A percentile compares a stretch with the other conserved stretches of the same genome.
phyloP scores from a whole-genome alignment of 2,797 vertebrate genomes.

The Galago senegalensis region DNA sequence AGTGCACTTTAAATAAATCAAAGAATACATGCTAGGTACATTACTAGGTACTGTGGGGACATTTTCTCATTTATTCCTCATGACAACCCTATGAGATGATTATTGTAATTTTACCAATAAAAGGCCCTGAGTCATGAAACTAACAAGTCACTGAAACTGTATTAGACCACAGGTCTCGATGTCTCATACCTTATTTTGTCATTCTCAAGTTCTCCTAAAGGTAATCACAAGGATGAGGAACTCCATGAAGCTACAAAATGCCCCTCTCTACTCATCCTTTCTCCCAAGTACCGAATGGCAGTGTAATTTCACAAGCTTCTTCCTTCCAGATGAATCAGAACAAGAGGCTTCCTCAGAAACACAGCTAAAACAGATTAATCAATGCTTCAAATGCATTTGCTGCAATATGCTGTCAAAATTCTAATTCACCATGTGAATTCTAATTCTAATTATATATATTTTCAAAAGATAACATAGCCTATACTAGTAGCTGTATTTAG shows the following conservation, averaged over 20 bases:
- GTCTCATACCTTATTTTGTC: not conserved
- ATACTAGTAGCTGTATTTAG: not conserved
- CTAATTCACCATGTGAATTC: not conserved
- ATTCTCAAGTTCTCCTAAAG: not conserved
- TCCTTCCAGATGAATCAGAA: not conserved
- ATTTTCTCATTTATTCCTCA: not conserved
- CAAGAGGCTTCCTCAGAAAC: not conserved
- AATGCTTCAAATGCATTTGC: not conserved
- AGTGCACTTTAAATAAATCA: constrained; percentile 28
- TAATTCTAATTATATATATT: not conserved
- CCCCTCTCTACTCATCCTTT: not conserved
- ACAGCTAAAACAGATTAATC: not conserved
- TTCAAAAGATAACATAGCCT: not conserved
- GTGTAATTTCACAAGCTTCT: not conserved
- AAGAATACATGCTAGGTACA: not conserved
- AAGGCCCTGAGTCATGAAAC: not conserved
- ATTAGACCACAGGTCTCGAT: not conserved
- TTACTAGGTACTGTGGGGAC: not conserved
- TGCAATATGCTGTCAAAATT: not conserved
- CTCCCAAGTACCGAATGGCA: not conserved
- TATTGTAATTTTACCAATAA: not conserved
- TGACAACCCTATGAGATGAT: not conserved
- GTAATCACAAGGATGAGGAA: not conserved
- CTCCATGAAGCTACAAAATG: not conserved
- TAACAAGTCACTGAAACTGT: not conserved